Conservation (phyloP, 2,797 vertebrate species). For the Coregonus suidteri region DNA sequence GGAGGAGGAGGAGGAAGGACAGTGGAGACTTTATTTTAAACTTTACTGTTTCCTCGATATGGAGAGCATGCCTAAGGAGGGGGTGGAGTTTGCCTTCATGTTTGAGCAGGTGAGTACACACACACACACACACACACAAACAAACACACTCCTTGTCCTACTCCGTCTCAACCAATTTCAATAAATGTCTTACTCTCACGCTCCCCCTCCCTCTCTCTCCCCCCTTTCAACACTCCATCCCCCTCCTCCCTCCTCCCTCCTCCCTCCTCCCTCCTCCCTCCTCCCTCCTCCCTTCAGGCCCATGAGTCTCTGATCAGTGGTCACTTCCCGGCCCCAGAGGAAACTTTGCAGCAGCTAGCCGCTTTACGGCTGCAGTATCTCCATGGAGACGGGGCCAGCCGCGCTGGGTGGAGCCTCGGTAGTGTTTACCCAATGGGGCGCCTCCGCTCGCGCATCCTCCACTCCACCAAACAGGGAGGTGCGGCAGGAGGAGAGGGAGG, state of each 20-base stretch:
- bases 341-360: conserved; percentile 88
- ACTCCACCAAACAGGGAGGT: conserved; percentile 83
- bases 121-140: no score
- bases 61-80: conserved; percentile 90
- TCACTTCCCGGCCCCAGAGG: conserved; percentile 90
- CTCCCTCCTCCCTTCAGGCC: conserved; percentile 71
- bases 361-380: conserved; percentile 90
- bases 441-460: conserved; percentile 87
- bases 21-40: conserved; percentile 93
- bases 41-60: conserved; percentile 94
- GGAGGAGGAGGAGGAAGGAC: conserved; percentile 87
- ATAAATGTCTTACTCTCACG: not conserved
- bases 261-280: not conserved
- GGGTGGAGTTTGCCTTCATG: conserved; percentile 96
- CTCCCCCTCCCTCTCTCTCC: not conserved
- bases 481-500: conserved; percentile 56
- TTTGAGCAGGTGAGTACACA: conserved; percentile 86
- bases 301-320: conserved; percentile 92
- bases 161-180: not conserved
- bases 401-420: conserved; percentile 86
- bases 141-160: not conserved
- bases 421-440: conserved; percentile 86
- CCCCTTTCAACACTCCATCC: not conserved
- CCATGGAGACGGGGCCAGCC: conserved; percentile 82
- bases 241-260: not conserved